Evolutionary conservation across 1,140 invertebrate species (phyloP).

Genomic region (Euura lappo): DNA sequence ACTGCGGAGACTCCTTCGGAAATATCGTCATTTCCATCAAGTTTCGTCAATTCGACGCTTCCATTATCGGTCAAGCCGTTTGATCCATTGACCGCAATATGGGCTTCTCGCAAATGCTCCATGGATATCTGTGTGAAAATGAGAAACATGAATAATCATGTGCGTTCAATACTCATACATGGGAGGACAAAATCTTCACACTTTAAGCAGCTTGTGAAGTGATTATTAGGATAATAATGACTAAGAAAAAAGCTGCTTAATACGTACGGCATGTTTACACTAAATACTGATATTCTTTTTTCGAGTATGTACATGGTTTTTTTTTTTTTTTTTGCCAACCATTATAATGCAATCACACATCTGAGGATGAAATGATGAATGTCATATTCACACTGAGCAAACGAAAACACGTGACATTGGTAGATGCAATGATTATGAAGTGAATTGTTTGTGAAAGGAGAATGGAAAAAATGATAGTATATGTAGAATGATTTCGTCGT

Average conservation of each 20-base stretch:
- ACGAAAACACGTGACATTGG: neutral
- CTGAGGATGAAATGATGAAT: no score
- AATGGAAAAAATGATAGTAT: neutral
- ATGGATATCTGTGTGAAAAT: constrained; percentile 67
- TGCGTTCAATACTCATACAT: neutral
- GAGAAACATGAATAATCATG: constrained; percentile 18
- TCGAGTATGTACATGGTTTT: no score
- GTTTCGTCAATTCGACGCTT: constrained; percentile 4
- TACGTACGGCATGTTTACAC: no score
- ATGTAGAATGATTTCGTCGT: no score
- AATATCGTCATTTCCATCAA: constrained; percentile 35
- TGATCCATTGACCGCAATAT: constrained; percentile 41
- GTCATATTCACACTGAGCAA: no score
- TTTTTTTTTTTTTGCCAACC: no score
- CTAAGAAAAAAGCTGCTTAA: no score
- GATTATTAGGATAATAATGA: no score
- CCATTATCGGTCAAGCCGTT: constrained; percentile 48
- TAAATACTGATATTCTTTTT: no score
- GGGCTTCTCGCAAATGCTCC: constrained; percentile 68
- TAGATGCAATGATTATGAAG: neutral
- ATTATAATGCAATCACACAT: no score
- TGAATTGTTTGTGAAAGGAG: neutral
- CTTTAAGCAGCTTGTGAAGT: no score
- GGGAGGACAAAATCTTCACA: no score
- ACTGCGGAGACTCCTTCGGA: constrained; percentile 49